A percentile compares a stretch with the other conserved stretches of the same genome.
Evolutionary conservation across 2,888 invertebrate genomes (phyloP).

Genomic region (Xiphydria camelus): DNA sequence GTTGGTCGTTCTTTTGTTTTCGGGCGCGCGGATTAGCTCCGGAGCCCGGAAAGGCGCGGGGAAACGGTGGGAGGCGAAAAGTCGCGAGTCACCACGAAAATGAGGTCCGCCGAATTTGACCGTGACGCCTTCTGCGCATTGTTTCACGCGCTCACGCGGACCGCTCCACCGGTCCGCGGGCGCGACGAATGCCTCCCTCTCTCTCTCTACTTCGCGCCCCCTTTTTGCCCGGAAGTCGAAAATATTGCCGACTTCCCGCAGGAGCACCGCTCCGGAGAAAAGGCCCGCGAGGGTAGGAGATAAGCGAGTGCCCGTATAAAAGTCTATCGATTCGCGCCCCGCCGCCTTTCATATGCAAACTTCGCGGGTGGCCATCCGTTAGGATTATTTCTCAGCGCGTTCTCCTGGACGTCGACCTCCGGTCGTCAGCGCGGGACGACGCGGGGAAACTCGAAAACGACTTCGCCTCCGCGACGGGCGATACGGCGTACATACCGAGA

Average conservation of each 20-base stretch:
- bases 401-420: background rate
- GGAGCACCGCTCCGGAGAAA: slow-evolving; percentile 25
- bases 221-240: slow-evolving; percentile 42
- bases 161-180: slow-evolving; percentile 8
- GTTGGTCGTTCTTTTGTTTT: no score
- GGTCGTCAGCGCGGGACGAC: background rate
- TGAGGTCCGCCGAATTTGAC: slow-evolving; percentile 21
- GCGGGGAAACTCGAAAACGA: no score
- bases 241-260: slow-evolving; percentile 54
- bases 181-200: slow-evolving; percentile 8
- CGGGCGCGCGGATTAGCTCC: no score
- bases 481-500: no score
- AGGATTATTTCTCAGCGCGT: slow-evolving; percentile 51
- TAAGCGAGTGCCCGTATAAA: slow-evolving; percentile 54
- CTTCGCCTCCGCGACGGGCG: no score
- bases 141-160: slow-evolving; percentile 43
- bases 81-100: slow-evolving; percentile 2
- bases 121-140: slow-evolving; percentile 45
- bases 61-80: no score
- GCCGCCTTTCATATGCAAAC: slow-evolving; percentile 57
- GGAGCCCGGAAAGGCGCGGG: no score
- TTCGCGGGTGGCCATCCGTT: slow-evolving; percentile 53
- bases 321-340: slow-evolving; percentile 53
- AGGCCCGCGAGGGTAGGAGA: slow-evolving; percentile 33
- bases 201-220: slow-evolving; percentile 7